These are phyloP conservation scores for Cheiracanthium punctorium DNA, from an alignment of 2,888 invertebrate species.

Conservation along the genomic window DNA sequence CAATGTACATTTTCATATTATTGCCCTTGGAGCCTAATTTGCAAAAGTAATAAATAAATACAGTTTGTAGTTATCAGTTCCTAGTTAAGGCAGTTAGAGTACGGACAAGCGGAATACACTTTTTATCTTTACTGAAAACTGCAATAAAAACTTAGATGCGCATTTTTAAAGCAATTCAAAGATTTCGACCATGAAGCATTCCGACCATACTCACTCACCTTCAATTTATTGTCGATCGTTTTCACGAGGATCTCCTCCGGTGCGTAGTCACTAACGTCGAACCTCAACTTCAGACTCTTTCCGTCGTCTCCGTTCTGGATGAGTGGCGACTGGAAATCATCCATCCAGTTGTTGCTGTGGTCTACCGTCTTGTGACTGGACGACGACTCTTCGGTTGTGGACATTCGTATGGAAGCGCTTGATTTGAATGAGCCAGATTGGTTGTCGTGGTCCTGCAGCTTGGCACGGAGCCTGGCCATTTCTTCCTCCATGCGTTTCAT, in stretches of 20 bases:
- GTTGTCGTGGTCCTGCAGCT: conserved; percentile 90
- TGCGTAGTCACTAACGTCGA: conserved; percentile 97
- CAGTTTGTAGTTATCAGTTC: too few relatives aligned
- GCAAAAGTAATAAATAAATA: too few relatives aligned
- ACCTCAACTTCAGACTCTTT: conserved; percentile 94
- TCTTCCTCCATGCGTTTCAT: conserved; percentile 99
- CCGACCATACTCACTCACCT: conserved; percentile 73
- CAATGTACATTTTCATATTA: too few relatives aligned
- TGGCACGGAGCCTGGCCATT: conserved; percentile 95
- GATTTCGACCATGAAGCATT: too few relatives aligned
- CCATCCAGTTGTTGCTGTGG: conserved; percentile 84
- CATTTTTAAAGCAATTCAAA: too few relatives aligned
- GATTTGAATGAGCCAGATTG: conserved; percentile 33
- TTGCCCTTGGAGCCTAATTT: too few relatives aligned
- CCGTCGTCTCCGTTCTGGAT: conserved; percentile 94
- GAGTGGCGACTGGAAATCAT: conserved; percentile 93
- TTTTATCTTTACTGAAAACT: too few relatives aligned
- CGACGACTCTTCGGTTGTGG: conserved; percentile 77
- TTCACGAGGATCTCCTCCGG: conserved; percentile 98
- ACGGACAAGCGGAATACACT: too few relatives aligned
- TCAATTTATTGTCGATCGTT: conserved; percentile 96
- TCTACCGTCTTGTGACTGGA: conserved; percentile 74
- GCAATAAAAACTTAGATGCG: too few relatives aligned
- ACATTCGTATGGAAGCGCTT: conserved; percentile 56
- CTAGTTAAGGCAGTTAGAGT: too few relatives aligned